Percentiles rank a stretch among this genome's conserved stretches.
These are phyloP conservation scores for Nettapus auritus DNA, from an alignment of 2,113 vertebrate species.

Conservation along the genomic window DNA sequence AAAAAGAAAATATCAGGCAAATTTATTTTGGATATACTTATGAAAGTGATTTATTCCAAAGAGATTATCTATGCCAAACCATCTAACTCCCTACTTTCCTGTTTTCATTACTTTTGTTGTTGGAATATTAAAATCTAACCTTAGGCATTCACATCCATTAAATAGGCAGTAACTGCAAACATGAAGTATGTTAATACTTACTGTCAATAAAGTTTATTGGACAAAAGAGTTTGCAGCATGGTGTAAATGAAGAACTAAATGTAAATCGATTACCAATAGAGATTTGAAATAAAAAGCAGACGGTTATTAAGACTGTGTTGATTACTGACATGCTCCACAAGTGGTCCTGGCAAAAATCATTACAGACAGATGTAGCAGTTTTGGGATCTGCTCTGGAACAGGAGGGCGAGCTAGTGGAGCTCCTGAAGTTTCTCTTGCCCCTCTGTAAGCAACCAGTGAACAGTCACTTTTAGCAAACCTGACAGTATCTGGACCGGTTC, in stretches of 20 bases:
- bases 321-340: background rate
- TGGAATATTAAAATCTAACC: conserved; percentile 5
- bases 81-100: background rate
- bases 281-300: background rate
- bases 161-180: conserved; percentile 39
- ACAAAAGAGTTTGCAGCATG: background rate
- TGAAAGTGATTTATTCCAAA: background rate
- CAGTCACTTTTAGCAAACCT: background rate
- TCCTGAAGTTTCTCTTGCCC: background rate
- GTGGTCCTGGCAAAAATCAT: background rate
- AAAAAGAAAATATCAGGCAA: background rate
- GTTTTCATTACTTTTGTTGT: conserved; percentile 5
- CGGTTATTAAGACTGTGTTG: background rate
- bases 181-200: conserved; percentile 40
- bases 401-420: background rate
- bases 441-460: background rate
- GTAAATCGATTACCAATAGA: background rate
- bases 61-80: background rate
- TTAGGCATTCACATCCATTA: conserved; percentile 41
- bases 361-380: background rate
- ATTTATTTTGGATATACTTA: background rate
- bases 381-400: background rate
- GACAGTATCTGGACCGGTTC: background rate
- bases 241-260: background rate
- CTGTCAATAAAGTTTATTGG: background rate